Percentiles rank a stretch among this genome's conserved stretches.
phyloP scores from a whole-genome alignment of 2,888 invertebrate species.

The Himalopsyche kuldschensis region DNA sequence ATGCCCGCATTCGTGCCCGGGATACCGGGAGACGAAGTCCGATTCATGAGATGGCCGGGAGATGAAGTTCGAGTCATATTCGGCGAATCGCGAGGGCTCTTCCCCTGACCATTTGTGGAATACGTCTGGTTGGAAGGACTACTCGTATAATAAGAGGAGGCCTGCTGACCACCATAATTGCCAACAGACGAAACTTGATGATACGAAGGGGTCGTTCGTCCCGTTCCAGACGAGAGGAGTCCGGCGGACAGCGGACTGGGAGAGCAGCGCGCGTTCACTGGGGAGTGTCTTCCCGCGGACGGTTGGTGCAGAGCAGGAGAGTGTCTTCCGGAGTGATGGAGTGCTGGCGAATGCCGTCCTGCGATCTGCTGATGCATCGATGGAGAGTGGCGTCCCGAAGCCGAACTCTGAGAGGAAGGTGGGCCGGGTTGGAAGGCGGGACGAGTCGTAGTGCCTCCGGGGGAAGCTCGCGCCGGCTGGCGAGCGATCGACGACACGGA shows the following conservation, averaged over 20 bases:
- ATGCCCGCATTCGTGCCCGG: slow-evolving; percentile 65
- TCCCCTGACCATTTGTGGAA: slow-evolving; percentile 43
- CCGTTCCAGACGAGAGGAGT: slow-evolving; percentile 42
- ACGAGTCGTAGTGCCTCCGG: slow-evolving; percentile 8
- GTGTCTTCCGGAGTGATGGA: slow-evolving; percentile 5
- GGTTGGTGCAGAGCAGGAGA: slow-evolving; percentile 15
- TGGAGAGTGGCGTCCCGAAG: slow-evolving; percentile 17
- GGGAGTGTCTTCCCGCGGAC: slow-evolving; percentile 10
- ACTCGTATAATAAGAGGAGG: slow-evolving; percentile 40
- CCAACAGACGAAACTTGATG: slow-evolving; percentile 33
- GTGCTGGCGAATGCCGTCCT: slow-evolving; percentile 23
- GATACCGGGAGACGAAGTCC: slow-evolving; percentile 48
- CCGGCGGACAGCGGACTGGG: slow-evolving; percentile 44
- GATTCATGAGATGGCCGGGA: slow-evolving; percentile 46
- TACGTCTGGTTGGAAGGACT: slow-evolving; percentile 43
- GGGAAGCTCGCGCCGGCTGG: slow-evolving; percentile 48
- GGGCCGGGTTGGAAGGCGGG: slow-evolving; percentile 22
- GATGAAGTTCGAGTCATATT: slow-evolving; percentile 48
- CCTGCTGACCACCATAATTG: slow-evolving; percentile 27
- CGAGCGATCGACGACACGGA: slow-evolving; percentile 56
- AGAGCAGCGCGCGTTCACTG: not conserved
- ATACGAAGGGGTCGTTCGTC: slow-evolving; percentile 52
- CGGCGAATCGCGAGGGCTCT: slow-evolving; percentile 45
- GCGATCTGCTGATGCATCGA: not conserved
- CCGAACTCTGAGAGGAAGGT: slow-evolving; percentile 37